Evolutionary conservation across 2,888 invertebrate genomes (phyloP).

Genomic region (Celastrina argiolus): DNA sequence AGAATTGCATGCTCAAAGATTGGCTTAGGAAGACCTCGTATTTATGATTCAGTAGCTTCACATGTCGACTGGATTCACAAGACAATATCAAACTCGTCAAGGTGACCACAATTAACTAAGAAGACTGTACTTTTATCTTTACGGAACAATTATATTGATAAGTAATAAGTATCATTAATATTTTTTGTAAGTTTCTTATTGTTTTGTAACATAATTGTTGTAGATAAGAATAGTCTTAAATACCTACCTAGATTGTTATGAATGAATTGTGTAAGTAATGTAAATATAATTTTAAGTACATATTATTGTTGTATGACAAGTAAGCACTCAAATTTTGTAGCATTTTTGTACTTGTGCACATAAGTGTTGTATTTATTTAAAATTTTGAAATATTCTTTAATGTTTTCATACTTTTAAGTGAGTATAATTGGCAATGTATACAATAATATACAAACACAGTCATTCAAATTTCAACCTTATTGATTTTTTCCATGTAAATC

Average conservation of each 20-base stretch:
- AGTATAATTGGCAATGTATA: too few relatives aligned
- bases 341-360: slow-evolving; percentile 16
- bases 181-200: not conserved
- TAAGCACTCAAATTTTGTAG: slow-evolving; percentile 16
- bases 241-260: not conserved
- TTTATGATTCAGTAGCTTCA: slow-evolving; percentile 89
- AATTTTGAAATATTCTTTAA: slow-evolving; percentile 4
- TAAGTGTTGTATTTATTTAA: slow-evolving; percentile 13
- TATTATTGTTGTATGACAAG: slow-evolving; percentile 8
- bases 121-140: slow-evolving; percentile 47
- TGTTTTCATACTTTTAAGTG: not conserved
- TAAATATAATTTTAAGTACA: slow-evolving; percentile 44
- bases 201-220: slow-evolving; percentile 12
- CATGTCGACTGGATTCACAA: slow-evolving; percentile 92
- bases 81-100: slow-evolving; percentile 79
- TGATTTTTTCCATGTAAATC: too few relatives aligned
- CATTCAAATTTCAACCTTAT: too few relatives aligned
- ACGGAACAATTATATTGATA: slow-evolving; percentile 38
- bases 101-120: slow-evolving; percentile 47
- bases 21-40: slow-evolving; percentile 86
- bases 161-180: slow-evolving; percentile 17
- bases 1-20: slow-evolving; percentile 89
- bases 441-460: too few relatives aligned
- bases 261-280: slow-evolving; percentile 21
- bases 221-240: not conserved